Percentiles rank a stretch among this genome's conserved stretches.
These are phyloP conservation scores for Apis laboriosa DNA, from an alignment of 1,140 invertebrate species.

Conservation along the genomic window DNA sequence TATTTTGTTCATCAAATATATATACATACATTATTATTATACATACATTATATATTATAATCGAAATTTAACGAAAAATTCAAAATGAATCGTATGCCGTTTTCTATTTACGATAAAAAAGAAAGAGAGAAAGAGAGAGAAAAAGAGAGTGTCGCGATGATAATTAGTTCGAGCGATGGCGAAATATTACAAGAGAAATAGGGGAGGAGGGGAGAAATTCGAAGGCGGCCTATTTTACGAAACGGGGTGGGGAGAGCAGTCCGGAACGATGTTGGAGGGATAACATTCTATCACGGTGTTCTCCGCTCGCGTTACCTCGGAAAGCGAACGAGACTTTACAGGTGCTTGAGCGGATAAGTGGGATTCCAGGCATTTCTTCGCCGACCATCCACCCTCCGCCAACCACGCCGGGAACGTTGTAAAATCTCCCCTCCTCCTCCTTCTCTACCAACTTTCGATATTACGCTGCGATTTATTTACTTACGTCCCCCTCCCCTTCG, in stretches of 20 bases:
- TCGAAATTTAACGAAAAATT: too few species aligned
- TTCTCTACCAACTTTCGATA: conserved; percentile 64
- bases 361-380: conserved; percentile 67
- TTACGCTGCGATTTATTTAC: conserved; percentile 66
- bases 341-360: conserved; percentile 75
- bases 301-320: conserved; percentile 62
- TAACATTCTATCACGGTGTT: conserved; percentile 63
- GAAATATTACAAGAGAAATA: not conserved
- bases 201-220: not conserved
- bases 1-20: too few species aligned
- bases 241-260: not conserved
- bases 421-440: conserved; percentile 13
- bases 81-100: too few species aligned
- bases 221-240: conserved; percentile 12
- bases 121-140: too few species aligned
- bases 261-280: not conserved
- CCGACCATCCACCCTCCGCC: not conserved
- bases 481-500: conserved; percentile 10
- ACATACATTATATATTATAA: too few species aligned
- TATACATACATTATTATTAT: too few species aligned
- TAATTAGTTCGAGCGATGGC: too few species aligned
- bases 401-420: conserved; percentile 60
- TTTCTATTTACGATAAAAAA: too few species aligned
- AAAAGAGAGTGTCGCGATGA: too few species aligned
- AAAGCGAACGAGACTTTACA: conserved; percentile 72